Conservation (phyloP, 2,113 vertebrate genomes). For the Callocephalon fimbriatum region DNA sequence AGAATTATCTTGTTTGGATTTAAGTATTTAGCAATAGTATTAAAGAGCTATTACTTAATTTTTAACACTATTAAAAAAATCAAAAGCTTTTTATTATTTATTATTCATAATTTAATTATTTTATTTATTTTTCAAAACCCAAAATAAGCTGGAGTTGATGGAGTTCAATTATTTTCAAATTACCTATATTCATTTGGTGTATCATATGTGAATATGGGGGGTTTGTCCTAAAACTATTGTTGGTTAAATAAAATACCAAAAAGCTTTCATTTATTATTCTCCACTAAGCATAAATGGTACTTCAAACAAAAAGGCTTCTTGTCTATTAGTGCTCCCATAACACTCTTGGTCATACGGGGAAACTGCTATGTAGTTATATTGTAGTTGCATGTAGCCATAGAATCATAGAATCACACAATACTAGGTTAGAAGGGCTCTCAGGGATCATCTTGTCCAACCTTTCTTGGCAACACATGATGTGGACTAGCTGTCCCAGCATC, state of each 20-base stretch:
- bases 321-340: neutral
- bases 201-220: rapidly evolving
- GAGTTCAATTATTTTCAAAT: neutral
- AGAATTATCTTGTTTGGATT: neutral
- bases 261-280: neutral
- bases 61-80: neutral
- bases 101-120: neutral
- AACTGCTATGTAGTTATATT: rapidly evolving
- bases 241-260: neutral
- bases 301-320: neutral
- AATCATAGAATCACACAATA: no score
- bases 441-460: no score
- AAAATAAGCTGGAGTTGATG: rapidly evolving
- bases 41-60: rapidly evolving
- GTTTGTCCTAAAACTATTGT: neutral
- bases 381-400: neutral
- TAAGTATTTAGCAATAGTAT: rapidly evolving
- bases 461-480: no score
- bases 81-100: rapidly evolving
- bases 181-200: rapidly evolving
- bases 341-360: neutral
- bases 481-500: no score
- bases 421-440: no score
- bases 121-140: neutral
- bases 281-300: neutral